These are phyloP conservation scores for Drosophila micromelanica DNA, from an alignment of 1,140 invertebrate species.

Conservation along the genomic window DNA sequence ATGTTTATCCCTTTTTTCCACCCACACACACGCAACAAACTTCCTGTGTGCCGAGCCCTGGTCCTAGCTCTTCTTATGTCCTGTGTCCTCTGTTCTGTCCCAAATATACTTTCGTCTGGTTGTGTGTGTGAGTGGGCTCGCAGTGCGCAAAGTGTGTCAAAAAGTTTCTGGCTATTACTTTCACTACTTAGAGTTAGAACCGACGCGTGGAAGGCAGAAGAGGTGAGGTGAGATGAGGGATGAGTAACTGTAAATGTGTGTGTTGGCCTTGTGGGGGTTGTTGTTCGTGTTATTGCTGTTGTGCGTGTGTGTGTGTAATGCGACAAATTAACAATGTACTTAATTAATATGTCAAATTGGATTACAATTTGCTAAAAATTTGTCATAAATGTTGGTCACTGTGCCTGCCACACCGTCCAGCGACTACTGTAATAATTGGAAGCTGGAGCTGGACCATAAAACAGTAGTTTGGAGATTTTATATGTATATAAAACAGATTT, in stretches of 20 bases:
- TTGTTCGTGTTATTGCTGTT: conserved; percentile 21
- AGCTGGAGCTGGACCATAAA: background rate
- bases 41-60: conserved; percentile 20
- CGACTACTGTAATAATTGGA: background rate
- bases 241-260: conserved; percentile 12
- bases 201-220: conserved; percentile 7
- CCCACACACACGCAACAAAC: conserved; percentile 20
- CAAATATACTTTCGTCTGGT: conserved; percentile 20
- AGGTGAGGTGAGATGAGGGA: conserved; percentile 10
- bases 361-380: conserved; percentile 79
- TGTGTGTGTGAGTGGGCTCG: conserved; percentile 20
- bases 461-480: background rate
- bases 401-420: conserved; percentile 11
- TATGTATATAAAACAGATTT: too few species aligned
- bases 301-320: conserved; percentile 64
- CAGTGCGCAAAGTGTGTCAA: conserved; percentile 71
- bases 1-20: conserved; percentile 71
- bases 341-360: conserved; percentile 80
- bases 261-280: conserved; percentile 34
- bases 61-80: conserved; percentile 46
- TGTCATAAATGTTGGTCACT: conserved; percentile 61
- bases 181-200: conserved; percentile 68
- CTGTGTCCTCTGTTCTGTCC: conserved; percentile 46
- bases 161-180: conserved; percentile 75
- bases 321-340: conserved; percentile 77